phyloP scores from a whole-genome alignment of 2,888 invertebrate species.

The Chaetogeoica ovagalla region DNA sequence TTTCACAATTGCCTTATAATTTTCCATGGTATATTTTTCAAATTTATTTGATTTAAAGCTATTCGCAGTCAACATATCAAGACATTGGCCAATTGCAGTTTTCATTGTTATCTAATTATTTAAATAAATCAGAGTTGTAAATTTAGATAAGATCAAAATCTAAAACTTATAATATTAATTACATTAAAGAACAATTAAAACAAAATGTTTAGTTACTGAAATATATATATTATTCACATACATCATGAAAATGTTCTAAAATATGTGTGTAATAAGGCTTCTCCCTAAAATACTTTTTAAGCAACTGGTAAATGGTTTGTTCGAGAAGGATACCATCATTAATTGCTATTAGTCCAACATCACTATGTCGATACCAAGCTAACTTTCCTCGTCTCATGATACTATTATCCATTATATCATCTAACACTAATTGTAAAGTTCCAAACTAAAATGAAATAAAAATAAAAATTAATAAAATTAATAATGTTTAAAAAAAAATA shows the following conservation, averaged over 20 bases:
- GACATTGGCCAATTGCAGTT: slow-evolving; percentile 78
- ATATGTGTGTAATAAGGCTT: slow-evolving; percentile 67
- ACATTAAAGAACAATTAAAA: neutral
- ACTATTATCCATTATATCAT: slow-evolving; percentile 90
- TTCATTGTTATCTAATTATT: slow-evolving; percentile 65
- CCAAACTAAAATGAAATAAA: slow-evolving; percentile 71
- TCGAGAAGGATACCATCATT: slow-evolving; percentile 87
- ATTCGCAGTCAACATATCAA: slow-evolving; percentile 71
- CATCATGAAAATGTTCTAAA: slow-evolving; percentile 82
- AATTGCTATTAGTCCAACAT: slow-evolving; percentile 72
- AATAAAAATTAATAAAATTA: neutral
- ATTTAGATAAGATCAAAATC: neutral
- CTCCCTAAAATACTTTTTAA: slow-evolving; percentile 75
- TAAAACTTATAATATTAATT: neutral
- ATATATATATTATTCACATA: slow-evolving; percentile 58
- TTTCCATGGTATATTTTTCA: slow-evolving; percentile 78
- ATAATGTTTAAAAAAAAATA: neutral
- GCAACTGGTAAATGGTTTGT: slow-evolving; percentile 74
- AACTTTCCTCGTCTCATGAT: slow-evolving; percentile 80
- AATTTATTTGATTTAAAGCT: slow-evolving; percentile 67
- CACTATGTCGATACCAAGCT: slow-evolving; percentile 83
- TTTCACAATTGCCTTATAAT: slow-evolving; percentile 84
- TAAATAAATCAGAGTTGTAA: neutral
- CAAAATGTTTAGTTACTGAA: neutral
- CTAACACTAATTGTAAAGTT: slow-evolving; percentile 80